Evolutionary conservation across 2,797 vertebrate species (phyloP).

Genomic region (Geotrypetes seraphini): DNA sequence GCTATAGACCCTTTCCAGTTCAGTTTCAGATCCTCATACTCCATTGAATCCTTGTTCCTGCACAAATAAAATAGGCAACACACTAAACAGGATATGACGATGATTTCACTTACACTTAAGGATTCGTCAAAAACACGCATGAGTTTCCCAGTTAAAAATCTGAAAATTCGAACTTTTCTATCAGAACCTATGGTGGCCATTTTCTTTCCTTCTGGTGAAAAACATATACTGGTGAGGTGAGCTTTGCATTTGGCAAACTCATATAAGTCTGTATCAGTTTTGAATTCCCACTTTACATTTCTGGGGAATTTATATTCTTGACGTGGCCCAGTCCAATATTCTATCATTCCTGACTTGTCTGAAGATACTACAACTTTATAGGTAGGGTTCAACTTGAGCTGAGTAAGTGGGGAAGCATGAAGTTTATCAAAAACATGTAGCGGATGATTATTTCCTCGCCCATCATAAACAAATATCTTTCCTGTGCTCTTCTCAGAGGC

Average conservation of each 20-base stretch:
- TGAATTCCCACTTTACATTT: slow-evolving; percentile 86
- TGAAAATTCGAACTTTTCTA: slow-evolving; percentile 93
- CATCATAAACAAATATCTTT: slow-evolving; percentile 91
- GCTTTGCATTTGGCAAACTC: slow-evolving; percentile 95
- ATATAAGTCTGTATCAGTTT: slow-evolving; percentile 95
- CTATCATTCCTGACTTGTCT: slow-evolving; percentile 92
- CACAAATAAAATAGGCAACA: too few relatives aligned
- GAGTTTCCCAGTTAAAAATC: slow-evolving; percentile 89
- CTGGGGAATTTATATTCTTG: slow-evolving; percentile 86
- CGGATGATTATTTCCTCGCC: slow-evolving; percentile 75
- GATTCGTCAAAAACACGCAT: slow-evolving; percentile 96
- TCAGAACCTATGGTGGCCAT: slow-evolving; percentile 93
- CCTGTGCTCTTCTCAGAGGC: slow-evolving; percentile 93
- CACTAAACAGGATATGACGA: too few relatives aligned
- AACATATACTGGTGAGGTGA: slow-evolving; percentile 81
- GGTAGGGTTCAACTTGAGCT: slow-evolving; percentile 79
- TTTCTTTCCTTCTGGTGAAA: slow-evolving; percentile 87
- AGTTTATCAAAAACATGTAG: slow-evolving; percentile 86
- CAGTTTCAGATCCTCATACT: too few relatives aligned
- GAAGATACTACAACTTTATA: slow-evolving; percentile 85
- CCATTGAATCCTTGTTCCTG: too few relatives aligned
- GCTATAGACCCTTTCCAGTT: too few relatives aligned
- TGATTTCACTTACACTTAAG: slow-evolving; percentile 70
- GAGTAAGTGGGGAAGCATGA: slow-evolving; percentile 77
- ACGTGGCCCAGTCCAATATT: slow-evolving; percentile 92